Base-by-base conservation (phyloP, 1,140 invertebrate species). In the Trichonephila clavata region DNA sequence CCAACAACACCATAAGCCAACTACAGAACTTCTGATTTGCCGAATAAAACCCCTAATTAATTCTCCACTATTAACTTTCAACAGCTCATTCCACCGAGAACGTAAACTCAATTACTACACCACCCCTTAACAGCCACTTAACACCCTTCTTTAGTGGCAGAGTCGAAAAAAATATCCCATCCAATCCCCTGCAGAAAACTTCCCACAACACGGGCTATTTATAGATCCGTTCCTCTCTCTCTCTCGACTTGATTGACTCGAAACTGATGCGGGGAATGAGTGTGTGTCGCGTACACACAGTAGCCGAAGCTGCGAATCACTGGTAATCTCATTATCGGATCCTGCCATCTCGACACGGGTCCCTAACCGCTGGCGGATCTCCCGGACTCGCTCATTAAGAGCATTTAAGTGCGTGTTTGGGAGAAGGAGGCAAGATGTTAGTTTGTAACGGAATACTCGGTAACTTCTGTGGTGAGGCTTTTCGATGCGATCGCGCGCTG, bases 111-210 rank as follows among this genome's bases (percentile, higher is more conserved):
- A 90, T 81, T 90, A 27, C 24, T 57, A 43, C 24, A 61, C 71
- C 88, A 81, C 71, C 88, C 88, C 88, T 90, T 63, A 90, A 81
- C 68, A 90, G 68, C 88, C 88, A 90, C 88, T 90, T 90, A 90
- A 90, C 88, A 90, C 68, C 71, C 88, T 90, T 21, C 68, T 77
- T 68, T 71, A 59, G 71, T 50, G 61, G 39, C 39, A 71, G 32
- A 61, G 65, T 16, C n/a, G 43, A 27, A 80, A 21, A 68, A 32
- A 81, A 81, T 81, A 90, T n/a, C 50, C 68, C 88, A 50, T 21
- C 71, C 50, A 68, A 68, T 68, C 59, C 59, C 86, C 59, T 24
- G 18, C 60, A 86, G 50, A n/a, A 86, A 59, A 57, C 88, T 81
- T 68, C 71, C 68, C 68, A 77, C 68, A 77, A 77, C 68, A 39